phyloP scores from a whole-genome alignment of 2,888 invertebrate genomes.

The Saturnia pavonia region DNA sequence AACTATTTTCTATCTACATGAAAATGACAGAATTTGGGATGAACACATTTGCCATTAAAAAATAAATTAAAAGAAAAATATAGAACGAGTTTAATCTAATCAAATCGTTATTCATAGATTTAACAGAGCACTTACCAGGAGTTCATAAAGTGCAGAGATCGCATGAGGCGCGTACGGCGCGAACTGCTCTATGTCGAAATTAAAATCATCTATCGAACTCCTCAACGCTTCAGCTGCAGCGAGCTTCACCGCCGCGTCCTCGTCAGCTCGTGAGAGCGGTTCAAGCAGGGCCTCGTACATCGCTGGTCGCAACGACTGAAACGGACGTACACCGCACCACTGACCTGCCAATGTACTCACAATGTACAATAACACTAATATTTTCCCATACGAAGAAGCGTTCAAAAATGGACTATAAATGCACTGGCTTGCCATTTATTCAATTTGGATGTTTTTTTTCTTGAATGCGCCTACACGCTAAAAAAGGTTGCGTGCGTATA shows the following conservation, averaged over 20 bases:
- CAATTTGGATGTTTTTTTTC: too few species aligned
- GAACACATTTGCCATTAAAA: too few species aligned
- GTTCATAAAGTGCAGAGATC: slow-evolving; percentile 89
- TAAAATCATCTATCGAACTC: slow-evolving; percentile 94
- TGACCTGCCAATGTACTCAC: slow-evolving; percentile 66
- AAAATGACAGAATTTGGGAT: too few species aligned
- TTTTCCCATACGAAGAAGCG: neutral
- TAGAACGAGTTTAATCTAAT: too few species aligned
- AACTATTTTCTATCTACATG: too few species aligned
- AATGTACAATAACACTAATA: neutral
- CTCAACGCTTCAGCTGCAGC: slow-evolving; percentile 93
- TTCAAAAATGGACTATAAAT: too few species aligned
- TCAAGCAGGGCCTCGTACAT: slow-evolving; percentile 90
- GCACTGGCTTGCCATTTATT: too few species aligned
- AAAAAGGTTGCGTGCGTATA: too few species aligned
- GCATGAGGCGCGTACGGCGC: slow-evolving; percentile 90
- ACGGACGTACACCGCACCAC: slow-evolving; percentile 92
- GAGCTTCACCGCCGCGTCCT: slow-evolving; percentile 94
- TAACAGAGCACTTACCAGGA: slow-evolving; percentile 82
- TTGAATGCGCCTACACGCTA: too few species aligned
- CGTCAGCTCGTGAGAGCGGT: slow-evolving; percentile 83
- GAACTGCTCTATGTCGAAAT: slow-evolving; percentile 93
- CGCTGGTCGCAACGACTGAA: slow-evolving; percentile 88
- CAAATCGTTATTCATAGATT: neutral
- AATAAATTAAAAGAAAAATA: too few species aligned